Base-by-base conservation (phyloP, 2,113 vertebrate species). In the Columba livia region DNA sequence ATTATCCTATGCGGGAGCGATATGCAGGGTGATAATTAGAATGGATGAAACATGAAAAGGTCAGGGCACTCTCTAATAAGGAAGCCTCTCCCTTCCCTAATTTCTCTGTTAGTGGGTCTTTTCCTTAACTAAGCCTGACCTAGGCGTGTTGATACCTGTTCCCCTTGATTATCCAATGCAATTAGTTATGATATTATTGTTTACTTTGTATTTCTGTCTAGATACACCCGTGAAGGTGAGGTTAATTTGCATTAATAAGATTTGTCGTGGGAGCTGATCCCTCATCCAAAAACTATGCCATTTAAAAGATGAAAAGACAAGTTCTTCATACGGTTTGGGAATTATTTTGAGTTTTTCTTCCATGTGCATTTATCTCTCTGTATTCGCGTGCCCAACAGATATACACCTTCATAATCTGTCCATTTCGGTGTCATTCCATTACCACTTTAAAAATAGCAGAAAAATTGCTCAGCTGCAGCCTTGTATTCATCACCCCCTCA, bases 1-100 rank as follows among this genome's bases (percentile, higher is more conserved):
- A 72, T 85, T 74, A 40, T 10, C 13, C 58, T 50, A 9, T 47
- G 36, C 90, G 69, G 83, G 79, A 91, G 20, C 0, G 0, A 40
- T 62, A 32, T 3, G 0, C 26, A 78, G 8, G 11, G 47, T 85
- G 56, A 20, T 95, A 91, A 94, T 95, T 94, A 90, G 36, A 23
- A 4, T n/a, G 60, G 64, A 71, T 80, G 77, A 90, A 78, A 72
- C 66, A 32, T 54, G 42, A 64, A 84, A 85, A 87, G 70, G 70
- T 92, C 73, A 90, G 69, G 79, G 28, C 19, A 69, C 48, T 83
- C 90, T 96, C 60, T 95, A 94, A 96, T 94, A 92, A 93, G 69
- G 74, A 92, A 94, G 83, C 88, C 80, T 94, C 96, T 93, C 88
- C 90, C 94, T 93, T 89, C 90, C 65, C 78, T 96, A 85, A 94